Base-by-base conservation (phyloP, 35 echinoderm and acorn worm species). In the Apostichopus japonicus region DNA sequence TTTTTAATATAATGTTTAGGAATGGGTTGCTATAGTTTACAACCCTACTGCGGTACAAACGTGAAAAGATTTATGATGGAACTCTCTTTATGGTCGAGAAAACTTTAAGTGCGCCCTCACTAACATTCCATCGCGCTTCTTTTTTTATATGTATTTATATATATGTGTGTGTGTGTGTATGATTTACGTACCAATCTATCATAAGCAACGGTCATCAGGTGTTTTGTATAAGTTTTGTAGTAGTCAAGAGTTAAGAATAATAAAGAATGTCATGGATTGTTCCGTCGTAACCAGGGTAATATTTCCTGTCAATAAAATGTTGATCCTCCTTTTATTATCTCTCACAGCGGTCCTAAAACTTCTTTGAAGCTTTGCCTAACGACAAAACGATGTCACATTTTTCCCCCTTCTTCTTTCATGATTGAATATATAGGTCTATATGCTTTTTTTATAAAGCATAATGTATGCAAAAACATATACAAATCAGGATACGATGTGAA, bases 1-100 rank as follows among this genome's bases (percentile, higher is more conserved):
- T 84, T 84, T 56, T 24, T 84, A n/a, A 84, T 84, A 54, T 84
- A 23, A 24, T 84, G 81, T 84, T 57, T 84, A 22, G 81, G 17
- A 84, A n/a, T 84, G 57, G 24, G 81, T 84, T 84, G 55, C 81
- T 54, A 58, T 84, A 84, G 53, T 53, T 84, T 59, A 57, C 13
- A 57, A 84, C n/a, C 15, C 51, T 3, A 67, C 11, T 75, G n/a
- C 53, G 57, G n/a, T 19, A 84, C 53, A 55, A 84, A n/a, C 21
- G 17, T 57, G 53, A 57, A 75, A 22, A 57, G 81, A 84, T 84
- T 84, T 84, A 84, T 57, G 81, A 58, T 57, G 54, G 6, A 17
- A 58, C 21, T 23, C 24, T 57, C 54, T 56, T 84, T 57, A 84
- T 84, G 81, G 81, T 21, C 53, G 14, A 55, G 56, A 84, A 58